Evolutionary conservation across 2,797 vertebrate genomes (phyloP), one percentile per base, ranked within the genome.

Genomic region (Epinephelus malabaricus): DNA sequence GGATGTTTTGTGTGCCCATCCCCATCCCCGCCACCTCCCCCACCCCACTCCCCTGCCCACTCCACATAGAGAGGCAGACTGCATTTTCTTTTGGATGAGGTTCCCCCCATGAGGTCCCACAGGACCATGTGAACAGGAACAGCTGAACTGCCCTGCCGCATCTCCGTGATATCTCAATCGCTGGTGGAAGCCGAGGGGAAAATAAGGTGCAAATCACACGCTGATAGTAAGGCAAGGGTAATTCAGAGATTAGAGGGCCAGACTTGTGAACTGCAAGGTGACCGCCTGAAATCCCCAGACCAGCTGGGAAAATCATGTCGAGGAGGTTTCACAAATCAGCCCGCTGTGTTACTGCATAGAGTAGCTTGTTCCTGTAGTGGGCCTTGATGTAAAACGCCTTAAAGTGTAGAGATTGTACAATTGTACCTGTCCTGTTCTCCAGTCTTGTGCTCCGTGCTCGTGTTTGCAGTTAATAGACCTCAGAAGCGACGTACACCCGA

Each of bases 211-310:
- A 76, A 72, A 67, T 76, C 49, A 23, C 49, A 71, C 51, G 21
- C 56, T 11, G 75, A 77, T 67, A 81, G 64, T 14, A 51, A 79
- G 30, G 40, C 72, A 25, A 46, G 45, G 27, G 43, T 51, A 68
- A 83, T 75, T 77, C 21, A 50, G 54, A 86, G 78, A 82, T 86
- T 79, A 72, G 34, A 67, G 53, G 34, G 23, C 75, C 8, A 18
- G 11, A 60, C 23, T 63, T 60, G 62, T 58, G 50, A 69, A 55
- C 51, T 69, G 11, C 43, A 71, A 67, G 67, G 63, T 77, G 53
- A 66, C 54, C 3, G 11, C 49, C 80, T 62, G 30, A 59, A 69
- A 79, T 81, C 72, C 21, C 17, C 40, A 27, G 43, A 76, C 4
- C 21, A 25, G 25, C 64, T 1, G 6, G 54, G 47, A 65, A 66